Conservation (phyloP, 1,140 invertebrate species). For the Drosophila lacertosa region DNA sequence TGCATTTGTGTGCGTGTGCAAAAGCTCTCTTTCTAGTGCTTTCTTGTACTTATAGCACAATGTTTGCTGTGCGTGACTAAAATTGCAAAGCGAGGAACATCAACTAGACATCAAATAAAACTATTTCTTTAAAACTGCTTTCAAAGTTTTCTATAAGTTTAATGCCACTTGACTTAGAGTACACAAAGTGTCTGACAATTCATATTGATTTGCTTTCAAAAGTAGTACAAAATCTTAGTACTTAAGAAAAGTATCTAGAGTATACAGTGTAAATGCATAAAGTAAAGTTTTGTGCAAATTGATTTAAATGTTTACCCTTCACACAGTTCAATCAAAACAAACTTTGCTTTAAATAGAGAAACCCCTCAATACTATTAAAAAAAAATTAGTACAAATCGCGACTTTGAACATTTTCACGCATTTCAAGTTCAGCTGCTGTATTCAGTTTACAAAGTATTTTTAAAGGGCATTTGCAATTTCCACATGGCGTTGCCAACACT, state of each 20-base stretch:
- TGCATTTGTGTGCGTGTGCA: conserved; percentile 2
- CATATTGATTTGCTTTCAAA: too few species aligned
- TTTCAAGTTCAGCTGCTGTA: conserved; percentile 28
- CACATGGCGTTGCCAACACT: conserved; percentile 7
- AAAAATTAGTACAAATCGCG: background rate
- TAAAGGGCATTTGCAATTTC: conserved; percentile 20
- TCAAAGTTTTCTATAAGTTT: background rate
- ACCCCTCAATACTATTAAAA: too few species aligned
- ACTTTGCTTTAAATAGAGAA: too few species aligned
- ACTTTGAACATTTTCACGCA: conserved; percentile 7
- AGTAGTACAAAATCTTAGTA: too few species aligned
- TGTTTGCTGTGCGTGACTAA: conserved; percentile 2
- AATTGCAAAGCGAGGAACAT: conserved; percentile 1
- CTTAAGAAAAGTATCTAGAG: too few species aligned
- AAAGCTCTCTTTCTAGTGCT: conserved; percentile 8
- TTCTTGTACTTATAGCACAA: background rate
- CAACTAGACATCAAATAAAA: background rate
- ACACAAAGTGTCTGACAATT: too few species aligned
- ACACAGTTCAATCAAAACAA: too few species aligned
- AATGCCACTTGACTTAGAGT: too few species aligned
- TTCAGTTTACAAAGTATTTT: background rate
- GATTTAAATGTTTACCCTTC: too few species aligned
- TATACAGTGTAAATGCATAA: too few species aligned
- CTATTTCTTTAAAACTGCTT: background rate
- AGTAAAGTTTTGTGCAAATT: too few species aligned